A percentile compares a stretch with the other conserved stretches of the same genome.
These are phyloP conservation scores for Sarcophaga peregrina DNA, from an alignment of 1,140 invertebrate species.

Conservation along the genomic window DNA sequence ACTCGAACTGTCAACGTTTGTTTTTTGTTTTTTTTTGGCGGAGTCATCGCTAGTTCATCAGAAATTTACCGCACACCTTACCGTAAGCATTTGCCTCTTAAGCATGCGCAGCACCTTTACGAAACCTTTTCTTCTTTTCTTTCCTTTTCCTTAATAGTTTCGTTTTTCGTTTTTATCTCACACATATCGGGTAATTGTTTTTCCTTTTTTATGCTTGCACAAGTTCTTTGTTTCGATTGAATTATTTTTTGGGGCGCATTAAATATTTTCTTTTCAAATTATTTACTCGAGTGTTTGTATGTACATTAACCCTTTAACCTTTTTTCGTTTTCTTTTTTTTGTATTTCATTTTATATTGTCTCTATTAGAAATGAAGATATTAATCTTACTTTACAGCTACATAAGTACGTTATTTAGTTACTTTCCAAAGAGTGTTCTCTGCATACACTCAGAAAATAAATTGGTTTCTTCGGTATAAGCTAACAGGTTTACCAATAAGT, in stretches of 20 bases:
- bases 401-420: too few relatives aligned
- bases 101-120: not conserved
- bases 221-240: not conserved
- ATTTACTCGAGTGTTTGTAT: not conserved
- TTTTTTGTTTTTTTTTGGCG: too few relatives aligned
- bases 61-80: not conserved
- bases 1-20: too few relatives aligned
- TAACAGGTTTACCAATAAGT: not conserved
- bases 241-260: not conserved
- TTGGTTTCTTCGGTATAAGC: not conserved
- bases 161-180: not conserved
- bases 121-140: not conserved
- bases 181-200: constrained; percentile 3
- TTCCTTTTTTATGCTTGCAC: not conserved
- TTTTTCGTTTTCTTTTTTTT: not conserved
- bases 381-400: not conserved
- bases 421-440: too few relatives aligned
- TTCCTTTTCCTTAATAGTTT: too few relatives aligned
- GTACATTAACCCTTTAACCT: constrained; percentile 9
- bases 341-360: too few relatives aligned
- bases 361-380: constrained; percentile 5
- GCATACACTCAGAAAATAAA: not conserved
- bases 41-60: constrained; percentile 9
- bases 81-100: not conserved
- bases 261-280: not conserved